These are phyloP conservation scores for Xanthia icteritia DNA, from an alignment of 2,888 invertebrate species.

Conservation along the genomic window DNA sequence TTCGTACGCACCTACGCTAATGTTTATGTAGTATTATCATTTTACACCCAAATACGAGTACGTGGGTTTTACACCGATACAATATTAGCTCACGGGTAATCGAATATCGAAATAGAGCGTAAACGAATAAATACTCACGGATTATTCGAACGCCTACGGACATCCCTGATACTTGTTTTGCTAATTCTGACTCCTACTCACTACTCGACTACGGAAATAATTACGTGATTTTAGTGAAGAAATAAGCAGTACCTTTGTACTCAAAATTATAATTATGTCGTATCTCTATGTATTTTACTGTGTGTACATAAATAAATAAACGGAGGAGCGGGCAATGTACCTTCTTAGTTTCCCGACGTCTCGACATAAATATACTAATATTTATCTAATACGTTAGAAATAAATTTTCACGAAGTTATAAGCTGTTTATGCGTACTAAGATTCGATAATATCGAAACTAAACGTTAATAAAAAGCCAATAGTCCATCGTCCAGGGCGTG, in stretches of 20 bases:
- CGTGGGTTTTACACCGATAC: constrained; percentile 33
- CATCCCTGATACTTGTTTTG: constrained; percentile 11
- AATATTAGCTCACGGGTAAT: constrained; percentile 46
- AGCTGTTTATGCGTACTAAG: constrained; percentile 17
- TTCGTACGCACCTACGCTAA: not conserved
- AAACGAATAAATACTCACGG: constrained; percentile 39
- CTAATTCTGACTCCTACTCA: constrained; percentile 17
- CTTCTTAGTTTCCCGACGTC: not conserved
- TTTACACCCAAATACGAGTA: constrained; percentile 18
- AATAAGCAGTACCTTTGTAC: too few relatives aligned
- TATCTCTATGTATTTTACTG: too few relatives aligned
- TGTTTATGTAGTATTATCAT: constrained; percentile 27
- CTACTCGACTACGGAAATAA: not conserved
- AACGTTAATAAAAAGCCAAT: constrained; percentile 48
- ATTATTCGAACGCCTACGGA: constrained; percentile 33
- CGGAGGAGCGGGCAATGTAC: not conserved
- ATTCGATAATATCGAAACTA: constrained; percentile 50
- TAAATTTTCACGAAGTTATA: constrained; percentile 22
- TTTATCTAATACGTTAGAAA: not conserved
- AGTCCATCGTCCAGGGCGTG: constrained; percentile 49
- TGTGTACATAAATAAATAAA: not conserved
- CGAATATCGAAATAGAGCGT: constrained; percentile 39
- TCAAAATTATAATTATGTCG: too few relatives aligned
- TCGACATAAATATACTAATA: not conserved
- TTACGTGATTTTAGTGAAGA: not conserved